Evolutionary conservation across 2,113 vertebrate genomes (phyloP).

Genomic region (Redunca redunca): DNA sequence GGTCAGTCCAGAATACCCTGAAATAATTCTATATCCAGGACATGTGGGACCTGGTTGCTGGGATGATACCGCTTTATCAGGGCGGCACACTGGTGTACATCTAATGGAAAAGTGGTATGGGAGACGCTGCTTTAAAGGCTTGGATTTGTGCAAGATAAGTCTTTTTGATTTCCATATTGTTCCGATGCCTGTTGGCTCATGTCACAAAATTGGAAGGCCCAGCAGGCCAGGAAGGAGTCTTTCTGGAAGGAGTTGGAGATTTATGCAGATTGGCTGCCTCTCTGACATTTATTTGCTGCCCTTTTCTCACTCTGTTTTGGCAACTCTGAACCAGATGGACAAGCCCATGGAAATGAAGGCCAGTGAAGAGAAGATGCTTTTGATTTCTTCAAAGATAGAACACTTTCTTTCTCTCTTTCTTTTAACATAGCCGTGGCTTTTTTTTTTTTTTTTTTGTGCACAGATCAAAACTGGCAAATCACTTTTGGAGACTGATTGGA

Average conservation of each 20-base stretch:
- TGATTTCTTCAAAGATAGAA: conserved; percentile 53
- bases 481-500: background rate
- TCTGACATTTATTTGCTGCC: conserved; percentile 65
- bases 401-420: background rate
- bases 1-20: background rate
- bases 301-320: conserved; percentile 64
- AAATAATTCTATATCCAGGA: background rate
- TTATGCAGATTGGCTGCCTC: conserved; percentile 59
- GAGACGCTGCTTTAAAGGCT: conserved; percentile 3
- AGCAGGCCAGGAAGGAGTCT: conserved; percentile 65
- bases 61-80: background rate
- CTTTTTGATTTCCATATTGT: conserved; percentile 61
- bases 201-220: conserved; percentile 55
- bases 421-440: background rate
- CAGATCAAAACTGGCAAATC: background rate
- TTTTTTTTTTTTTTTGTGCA: background rate
- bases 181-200: conserved; percentile 53
- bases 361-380: conserved; percentile 45
- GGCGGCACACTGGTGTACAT: background rate
- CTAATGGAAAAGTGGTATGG: background rate
- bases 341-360: conserved; percentile 61
- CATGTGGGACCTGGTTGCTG: background rate
- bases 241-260: conserved; percentile 52
- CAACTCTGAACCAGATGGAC: conserved; percentile 58
- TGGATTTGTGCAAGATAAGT: conserved; percentile 49